Evolutionary conservation across 2,113 vertebrate species (phyloP), one percentile per base, ranked within the genome.

Genomic region (Forbesichthys papilliferus): DNA sequence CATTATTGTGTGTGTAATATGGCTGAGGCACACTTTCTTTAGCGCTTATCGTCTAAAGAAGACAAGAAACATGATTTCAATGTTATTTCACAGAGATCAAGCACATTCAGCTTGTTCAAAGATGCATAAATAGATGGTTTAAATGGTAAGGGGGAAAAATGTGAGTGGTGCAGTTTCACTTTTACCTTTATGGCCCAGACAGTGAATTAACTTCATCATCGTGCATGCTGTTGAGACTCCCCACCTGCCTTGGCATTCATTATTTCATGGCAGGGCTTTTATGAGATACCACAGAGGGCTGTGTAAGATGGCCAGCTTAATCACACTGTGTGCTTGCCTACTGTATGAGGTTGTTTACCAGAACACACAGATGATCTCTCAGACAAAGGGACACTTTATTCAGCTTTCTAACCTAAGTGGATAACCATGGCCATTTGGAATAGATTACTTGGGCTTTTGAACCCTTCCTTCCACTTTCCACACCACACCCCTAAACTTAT

Each of bases 151-250:
- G 1, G 27, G 27, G 27, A 27, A 27, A 27, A 27, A 27, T 27
- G 27, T 27, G 27, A 27, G 27, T 2, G 27, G 27, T 27, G 27
- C 27, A 27, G 27, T 27, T 27, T 27, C 27, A 27, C 27, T 27
- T 27, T 27, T 27, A 27, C 27, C 62, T 71, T 68, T 11, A 64
- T 48, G 33, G 55, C 73, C 73, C 69, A 69, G 82, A 73, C 72
- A 64, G 76, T 87, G 75, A 89, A 82, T 86, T 75, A 81, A 78
- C 89, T 87, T 86, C 60, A 71, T 79, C 46, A 51, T 73, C 52
- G 74, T 71, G 54, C 53, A 48, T 18, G 55, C 16, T 34, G 54
- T 27, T 52, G 47, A 71, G 73, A 36, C 61, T 65, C 27, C 48
- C 57, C 66, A 5, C 11, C 58, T 60, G 18, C 1, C 3, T 64